Percentiles rank a stretch among this genome's conserved stretches.
Evolutionary conservation across 2,113 vertebrate genomes (phyloP).

Genomic region (Myotis davidii): DNA sequence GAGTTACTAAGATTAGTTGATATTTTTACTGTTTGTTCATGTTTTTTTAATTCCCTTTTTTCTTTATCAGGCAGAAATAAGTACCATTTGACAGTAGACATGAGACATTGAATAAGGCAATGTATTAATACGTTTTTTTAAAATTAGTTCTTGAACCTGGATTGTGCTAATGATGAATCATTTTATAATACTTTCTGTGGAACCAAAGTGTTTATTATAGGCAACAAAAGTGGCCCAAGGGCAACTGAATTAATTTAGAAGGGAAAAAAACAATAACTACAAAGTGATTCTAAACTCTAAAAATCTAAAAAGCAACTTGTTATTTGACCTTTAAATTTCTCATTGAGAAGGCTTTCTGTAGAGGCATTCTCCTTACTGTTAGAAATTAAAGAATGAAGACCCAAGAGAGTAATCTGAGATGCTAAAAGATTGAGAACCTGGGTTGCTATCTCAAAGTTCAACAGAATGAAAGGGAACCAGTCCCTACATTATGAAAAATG

Average conservation of each 20-base stretch:
- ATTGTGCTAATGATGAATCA: constrained; percentile 1
- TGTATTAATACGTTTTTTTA: background rate
- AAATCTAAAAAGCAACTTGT: background rate
- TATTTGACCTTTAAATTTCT: background rate
- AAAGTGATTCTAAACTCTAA: constrained; percentile 16
- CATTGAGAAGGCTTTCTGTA: background rate
- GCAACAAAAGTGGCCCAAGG: background rate
- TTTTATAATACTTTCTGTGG: background rate
- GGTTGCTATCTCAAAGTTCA: background rate
- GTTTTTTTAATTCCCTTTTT: background rate
- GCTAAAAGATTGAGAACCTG: background rate
- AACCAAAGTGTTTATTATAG: background rate
- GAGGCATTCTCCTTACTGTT: background rate
- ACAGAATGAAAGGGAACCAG: background rate
- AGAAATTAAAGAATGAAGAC: background rate
- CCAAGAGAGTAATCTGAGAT: background rate
- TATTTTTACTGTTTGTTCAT: background rate
- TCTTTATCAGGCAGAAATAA: background rate
- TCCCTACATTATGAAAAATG: background rate
- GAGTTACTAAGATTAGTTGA: background rate
- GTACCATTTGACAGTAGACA: background rate
- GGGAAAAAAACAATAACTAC: background rate
- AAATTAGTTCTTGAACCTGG: background rate
- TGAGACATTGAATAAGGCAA: background rate
- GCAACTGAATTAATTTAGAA: background rate